Evolutionary conservation across 2,113 vertebrate species (phyloP).

Genomic region (Carassius auratus): DNA sequence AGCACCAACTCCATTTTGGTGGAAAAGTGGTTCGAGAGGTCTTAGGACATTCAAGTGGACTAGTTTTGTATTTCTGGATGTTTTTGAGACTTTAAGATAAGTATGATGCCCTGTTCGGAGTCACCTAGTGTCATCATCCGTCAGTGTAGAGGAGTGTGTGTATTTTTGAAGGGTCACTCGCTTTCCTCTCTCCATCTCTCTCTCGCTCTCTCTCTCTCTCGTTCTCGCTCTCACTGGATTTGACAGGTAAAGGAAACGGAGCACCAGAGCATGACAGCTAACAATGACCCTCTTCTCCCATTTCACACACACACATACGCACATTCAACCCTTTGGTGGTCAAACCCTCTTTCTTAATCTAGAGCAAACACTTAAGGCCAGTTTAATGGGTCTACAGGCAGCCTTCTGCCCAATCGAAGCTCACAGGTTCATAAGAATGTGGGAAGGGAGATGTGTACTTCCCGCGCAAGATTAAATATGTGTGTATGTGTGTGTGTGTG

Average conservation of each 20-base stretch:
- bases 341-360: conserved; percentile 26
- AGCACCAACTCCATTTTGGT: neutral
- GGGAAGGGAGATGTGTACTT: conserved; percentile 19
- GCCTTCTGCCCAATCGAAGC: neutral
- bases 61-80: conserved; percentile 11
- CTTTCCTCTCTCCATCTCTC: conserved; percentile 35
- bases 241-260: conserved; percentile 80
- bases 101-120: conserved; percentile 26
- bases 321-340: conserved; percentile 28
- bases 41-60: neutral
- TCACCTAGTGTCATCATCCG: conserved; percentile 40
- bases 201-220: conserved; percentile 48
- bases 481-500: conserved; percentile 26
- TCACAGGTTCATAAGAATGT: conserved; percentile 32
- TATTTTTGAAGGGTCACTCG: conserved; percentile 42
- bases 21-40: neutral
- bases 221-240: conserved; percentile 69
- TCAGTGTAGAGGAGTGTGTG: conserved; percentile 34
- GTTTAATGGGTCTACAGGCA: conserved; percentile 34
- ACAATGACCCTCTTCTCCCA: conserved; percentile 72
- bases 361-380: conserved; percentile 35
- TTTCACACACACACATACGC: conserved; percentile 53
- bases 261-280: conserved; percentile 78
- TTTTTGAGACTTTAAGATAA: conserved; percentile 38
- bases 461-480: conserved; percentile 19